phyloP scores from a whole-genome alignment of 2,888 invertebrate species.

The Marronus borbonicus region DNA sequence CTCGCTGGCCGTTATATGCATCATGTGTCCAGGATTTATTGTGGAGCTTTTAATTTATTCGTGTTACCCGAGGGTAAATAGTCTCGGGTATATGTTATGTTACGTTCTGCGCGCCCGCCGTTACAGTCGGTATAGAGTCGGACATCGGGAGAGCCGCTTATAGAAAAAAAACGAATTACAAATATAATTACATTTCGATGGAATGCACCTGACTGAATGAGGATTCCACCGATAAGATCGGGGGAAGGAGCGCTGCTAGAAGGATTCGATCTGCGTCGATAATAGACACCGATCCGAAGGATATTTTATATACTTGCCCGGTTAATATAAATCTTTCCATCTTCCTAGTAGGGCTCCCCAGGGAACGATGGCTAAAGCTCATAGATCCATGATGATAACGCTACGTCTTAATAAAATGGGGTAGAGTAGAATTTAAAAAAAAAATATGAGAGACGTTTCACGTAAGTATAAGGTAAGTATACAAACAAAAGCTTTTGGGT shows the following conservation, averaged over 20 bases:
- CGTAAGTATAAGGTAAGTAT: too few relatives aligned
- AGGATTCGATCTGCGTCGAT: constrained; percentile 40
- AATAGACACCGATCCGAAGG: background rate
- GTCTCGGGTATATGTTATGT: constrained; percentile 64
- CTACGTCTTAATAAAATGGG: too few relatives aligned
- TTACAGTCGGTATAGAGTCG: constrained; percentile 55
- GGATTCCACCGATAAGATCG: constrained; percentile 53
- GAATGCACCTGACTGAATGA: constrained; percentile 63
- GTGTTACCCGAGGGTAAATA: constrained; percentile 65
- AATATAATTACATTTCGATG: constrained; percentile 68
- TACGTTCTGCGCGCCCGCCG: constrained; percentile 46
- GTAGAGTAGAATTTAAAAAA: too few relatives aligned
- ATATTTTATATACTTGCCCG: background rate
- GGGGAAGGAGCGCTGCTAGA: constrained; percentile 25
- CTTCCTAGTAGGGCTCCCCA: too few relatives aligned
- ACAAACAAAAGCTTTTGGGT: too few relatives aligned
- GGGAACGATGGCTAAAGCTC: too few relatives aligned
- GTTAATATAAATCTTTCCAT: too few relatives aligned
- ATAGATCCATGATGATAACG: too few relatives aligned
- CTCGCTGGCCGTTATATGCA: constrained; percentile 62
- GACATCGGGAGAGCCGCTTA: constrained; percentile 62
- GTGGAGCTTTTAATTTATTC: constrained; percentile 70
- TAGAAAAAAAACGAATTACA: constrained; percentile 66
- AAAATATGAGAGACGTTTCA: too few relatives aligned
- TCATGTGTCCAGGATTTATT: constrained; percentile 69